Base-by-base conservation (phyloP, 53 echinoderm and acorn worm genomes). In the Patiria pectinifera region DNA sequence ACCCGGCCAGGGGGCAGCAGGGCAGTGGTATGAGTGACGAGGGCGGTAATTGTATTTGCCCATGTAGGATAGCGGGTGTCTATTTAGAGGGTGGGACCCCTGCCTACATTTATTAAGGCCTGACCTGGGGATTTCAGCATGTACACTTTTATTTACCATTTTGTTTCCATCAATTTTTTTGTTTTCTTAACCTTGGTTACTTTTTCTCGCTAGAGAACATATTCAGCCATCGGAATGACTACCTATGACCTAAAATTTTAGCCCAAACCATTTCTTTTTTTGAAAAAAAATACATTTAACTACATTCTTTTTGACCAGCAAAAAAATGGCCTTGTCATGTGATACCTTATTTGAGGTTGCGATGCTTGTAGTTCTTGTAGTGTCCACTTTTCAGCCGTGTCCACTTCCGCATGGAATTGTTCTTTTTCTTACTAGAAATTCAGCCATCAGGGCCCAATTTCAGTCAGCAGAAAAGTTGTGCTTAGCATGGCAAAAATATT, bases 1-100 rank as follows among this genome's bases (percentile, higher is more conserved):
- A 18, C 48, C 80, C 48, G 12, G 80, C 80, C 10, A 11, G 46
- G 13, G 9, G 46, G 45, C 11, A 6, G 48, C 48, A 80, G 16
- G 46, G 19, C 82, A 82, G 76, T 13, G 45, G 15, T 11, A 79
- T 79, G 24, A 23, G 74, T 74, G 74, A n/a, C 24, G 11, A 74
- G 80, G 58, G 12, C 59, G 2, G 82, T 82, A 82, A 80, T 82
- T 82, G 82, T 59, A 82, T 59, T 82, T 82, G 82, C 59, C n/a
- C 6, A 22, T 53, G 53, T 58, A 53, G 53, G 59, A 82, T n/a
- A 82, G 82, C 22, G 49, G 82, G 82, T 82, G n/a, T 16, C 82
- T 82, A 59, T 48, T 82, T 53, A 59, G 82, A 13, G 14, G 82
- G 82, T 18, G 21, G 82, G 23, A 82, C 19, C 48, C 82, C 59